Evolutionary conservation across 2,888 invertebrate genomes (phyloP).

Genomic region (Tachina grossa): DNA sequence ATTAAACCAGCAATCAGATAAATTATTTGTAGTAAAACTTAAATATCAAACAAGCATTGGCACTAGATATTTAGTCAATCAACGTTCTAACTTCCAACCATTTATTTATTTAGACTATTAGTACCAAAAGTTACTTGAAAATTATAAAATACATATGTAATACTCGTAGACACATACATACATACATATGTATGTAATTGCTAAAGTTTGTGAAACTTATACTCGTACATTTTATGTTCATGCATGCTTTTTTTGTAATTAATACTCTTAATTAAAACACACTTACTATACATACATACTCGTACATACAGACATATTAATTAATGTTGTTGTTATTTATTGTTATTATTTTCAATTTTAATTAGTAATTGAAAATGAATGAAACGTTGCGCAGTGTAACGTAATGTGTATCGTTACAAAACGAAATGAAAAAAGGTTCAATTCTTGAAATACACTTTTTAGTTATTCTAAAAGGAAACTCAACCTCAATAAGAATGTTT

Average conservation of each 20-base stretch:
- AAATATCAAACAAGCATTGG: conserved; percentile 42
- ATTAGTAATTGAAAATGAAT: conserved; percentile 32
- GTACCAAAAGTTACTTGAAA: conserved; percentile 27
- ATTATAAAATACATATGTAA: neutral
- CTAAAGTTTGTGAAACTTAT: conserved; percentile 13
- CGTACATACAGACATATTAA: no score
- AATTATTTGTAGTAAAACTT: conserved; percentile 49
- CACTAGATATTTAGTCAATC: conserved; percentile 33
- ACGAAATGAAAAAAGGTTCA: conserved; percentile 35
- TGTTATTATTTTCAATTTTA: conserved; percentile 37
- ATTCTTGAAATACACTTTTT: conserved; percentile 21
- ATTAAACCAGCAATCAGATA: conserved; percentile 14
- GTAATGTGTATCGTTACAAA: neutral
- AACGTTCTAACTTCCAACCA: conserved; percentile 31
- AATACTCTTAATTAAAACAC: conserved; percentile 25
- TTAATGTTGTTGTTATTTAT: conserved; percentile 33
- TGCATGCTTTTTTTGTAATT: conserved; percentile 61
- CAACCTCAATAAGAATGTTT: conserved; percentile 54
- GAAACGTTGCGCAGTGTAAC: neutral
- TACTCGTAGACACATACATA: no score
- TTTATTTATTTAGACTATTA: conserved; percentile 32
- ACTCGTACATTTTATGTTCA: conserved; percentile 58
- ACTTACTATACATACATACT: neutral
- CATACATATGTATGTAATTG: neutral
- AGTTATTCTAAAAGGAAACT: conserved; percentile 3